Percentiles rank a stretch among this genome's conserved stretches.
Conservation (phyloP, 2,797 vertebrate species). For the Gymnocypris eckloni region DNA sequence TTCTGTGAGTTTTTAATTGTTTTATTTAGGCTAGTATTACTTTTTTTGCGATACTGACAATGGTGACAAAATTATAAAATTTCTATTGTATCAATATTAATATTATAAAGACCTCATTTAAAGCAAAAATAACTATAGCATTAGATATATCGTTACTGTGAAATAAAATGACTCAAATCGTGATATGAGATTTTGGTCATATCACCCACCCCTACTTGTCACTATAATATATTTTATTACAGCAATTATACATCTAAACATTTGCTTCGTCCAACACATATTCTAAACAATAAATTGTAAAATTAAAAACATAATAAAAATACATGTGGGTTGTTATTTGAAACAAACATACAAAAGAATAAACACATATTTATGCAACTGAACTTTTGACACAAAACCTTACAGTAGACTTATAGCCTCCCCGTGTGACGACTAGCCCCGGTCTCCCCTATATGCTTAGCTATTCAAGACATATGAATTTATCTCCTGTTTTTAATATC, state of each 20-base stretch:
- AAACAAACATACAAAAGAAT: not conserved
- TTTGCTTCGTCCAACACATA: not conserved
- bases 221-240: too few species aligned
- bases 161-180: not conserved
- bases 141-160: not conserved
- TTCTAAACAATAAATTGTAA: not conserved
- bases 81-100: accelerated
- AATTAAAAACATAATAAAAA: not conserved
- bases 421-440: not conserved
- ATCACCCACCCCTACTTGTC: too few species aligned
- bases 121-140: not conserved
- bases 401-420: not conserved
- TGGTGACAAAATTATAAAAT: too few species aligned
- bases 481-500: not conserved
- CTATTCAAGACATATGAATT: not conserved
- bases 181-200: too few species aligned
- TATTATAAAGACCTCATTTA: not conserved
- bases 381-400: not conserved
- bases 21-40: not conserved
- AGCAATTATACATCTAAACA: not conserved
- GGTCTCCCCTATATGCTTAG: not conserved
- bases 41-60: too few species aligned
- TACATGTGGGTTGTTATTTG: not conserved
- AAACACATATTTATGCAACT: not conserved
- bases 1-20: too few species aligned